phyloP scores from a whole-genome alignment of 1,140 invertebrate species.

The Ceratitis capitata region DNA sequence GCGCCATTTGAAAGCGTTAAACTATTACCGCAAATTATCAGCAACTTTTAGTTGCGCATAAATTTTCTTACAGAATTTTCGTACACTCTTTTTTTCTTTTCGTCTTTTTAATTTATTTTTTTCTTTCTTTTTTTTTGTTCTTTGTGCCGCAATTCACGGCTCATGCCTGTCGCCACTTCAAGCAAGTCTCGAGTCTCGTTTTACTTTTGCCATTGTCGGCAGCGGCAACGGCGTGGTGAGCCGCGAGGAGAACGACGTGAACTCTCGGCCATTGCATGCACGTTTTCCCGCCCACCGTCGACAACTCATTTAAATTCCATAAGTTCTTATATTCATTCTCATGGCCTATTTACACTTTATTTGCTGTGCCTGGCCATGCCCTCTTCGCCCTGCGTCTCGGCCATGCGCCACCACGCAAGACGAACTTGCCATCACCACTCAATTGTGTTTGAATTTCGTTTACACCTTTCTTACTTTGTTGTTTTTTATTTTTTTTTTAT shows the following conservation, averaged over 20 bases:
- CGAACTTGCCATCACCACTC: neutral
- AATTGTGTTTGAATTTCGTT: neutral
- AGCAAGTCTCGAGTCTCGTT: neutral
- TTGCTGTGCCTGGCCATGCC: neutral
- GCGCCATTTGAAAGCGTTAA: neutral
- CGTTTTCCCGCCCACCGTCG: too few relatives aligned
- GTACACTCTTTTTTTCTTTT: neutral
- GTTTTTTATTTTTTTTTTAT: neutral
- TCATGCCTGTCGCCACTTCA: neutral
- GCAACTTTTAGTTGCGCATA: slow-evolving; percentile 2
- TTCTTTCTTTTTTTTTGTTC: neutral
- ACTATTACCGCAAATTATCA: slow-evolving; percentile 4
- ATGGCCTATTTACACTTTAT: neutral
- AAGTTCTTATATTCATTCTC: neutral
- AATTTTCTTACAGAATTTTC: neutral
- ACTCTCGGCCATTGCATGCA: neutral
- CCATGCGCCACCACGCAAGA: too few relatives aligned
- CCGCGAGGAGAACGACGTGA: too few relatives aligned
- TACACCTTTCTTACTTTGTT: neutral
- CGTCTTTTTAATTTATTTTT: neutral
- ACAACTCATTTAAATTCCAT: neutral
- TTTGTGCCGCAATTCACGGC: neutral
- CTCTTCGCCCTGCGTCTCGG: neutral
- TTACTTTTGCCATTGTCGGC: too few relatives aligned
- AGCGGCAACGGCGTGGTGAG: too few relatives aligned